Evolutionary conservation across 1,140 invertebrate species (phyloP).

Genomic region (Drosophila ficusphila): DNA sequence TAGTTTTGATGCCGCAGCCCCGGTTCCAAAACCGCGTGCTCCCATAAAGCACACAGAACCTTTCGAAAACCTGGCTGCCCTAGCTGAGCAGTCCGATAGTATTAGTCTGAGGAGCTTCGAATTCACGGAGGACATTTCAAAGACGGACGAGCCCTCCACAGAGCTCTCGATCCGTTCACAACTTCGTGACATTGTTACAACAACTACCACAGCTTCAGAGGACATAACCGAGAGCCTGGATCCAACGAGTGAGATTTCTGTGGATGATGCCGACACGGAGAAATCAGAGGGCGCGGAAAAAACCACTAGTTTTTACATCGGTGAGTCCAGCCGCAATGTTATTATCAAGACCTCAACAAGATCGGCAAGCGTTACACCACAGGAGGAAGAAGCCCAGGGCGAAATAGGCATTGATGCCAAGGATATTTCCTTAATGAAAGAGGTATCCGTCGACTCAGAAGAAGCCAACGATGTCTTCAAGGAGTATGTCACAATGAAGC

Average conservation of each 20-base stretch:
- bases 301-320: conserved; percentile 80
- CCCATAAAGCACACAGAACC: conserved; percentile 76
- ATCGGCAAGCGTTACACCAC: conserved; percentile 57
- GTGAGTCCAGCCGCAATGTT: conserved; percentile 80
- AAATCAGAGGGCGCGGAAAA: conserved; percentile 65
- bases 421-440: conserved; percentile 74
- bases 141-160: conserved; percentile 77
- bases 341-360: conserved; percentile 73
- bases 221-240: conserved; percentile 79
- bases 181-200: conserved; percentile 63
- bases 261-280: conserved; percentile 75
- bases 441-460: conserved; percentile 77
- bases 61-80: conserved; percentile 68
- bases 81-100: conserved; percentile 76
- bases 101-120: conserved; percentile 78
- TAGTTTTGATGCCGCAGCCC: conserved; percentile 47
- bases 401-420: conserved; percentile 64
- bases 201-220: conserved; percentile 69
- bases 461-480: conserved; percentile 76
- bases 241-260: conserved; percentile 74
- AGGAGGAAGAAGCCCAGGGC: conserved; percentile 56
- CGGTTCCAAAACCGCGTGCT: conserved; percentile 77
- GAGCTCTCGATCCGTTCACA: conserved; percentile 74
- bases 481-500: conserved; percentile 74
- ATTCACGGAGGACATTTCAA: conserved; percentile 76